A percentile compares a stretch with the other conserved stretches of the same genome.
Evolutionary conservation across 2,888 invertebrate genomes (phyloP).

Genomic region (Tachina fera): DNA sequence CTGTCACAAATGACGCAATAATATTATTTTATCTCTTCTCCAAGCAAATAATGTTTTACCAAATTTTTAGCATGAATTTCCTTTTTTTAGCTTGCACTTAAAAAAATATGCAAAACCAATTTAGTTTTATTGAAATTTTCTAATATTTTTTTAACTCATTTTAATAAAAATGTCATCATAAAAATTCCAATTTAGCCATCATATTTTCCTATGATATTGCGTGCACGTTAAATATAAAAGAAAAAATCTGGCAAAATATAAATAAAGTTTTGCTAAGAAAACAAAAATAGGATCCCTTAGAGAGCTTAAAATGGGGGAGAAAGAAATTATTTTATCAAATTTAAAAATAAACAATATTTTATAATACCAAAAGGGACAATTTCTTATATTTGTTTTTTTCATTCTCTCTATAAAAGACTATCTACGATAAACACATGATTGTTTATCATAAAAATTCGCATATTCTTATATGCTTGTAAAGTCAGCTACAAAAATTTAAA

Average conservation of each 20-base stretch:
- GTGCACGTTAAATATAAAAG: constrained; percentile 8
- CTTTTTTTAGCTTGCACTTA: constrained; percentile 20
- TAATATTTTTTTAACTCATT: constrained; percentile 51
- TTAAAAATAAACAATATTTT: constrained; percentile 18
- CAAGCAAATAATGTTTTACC: constrained; percentile 4
- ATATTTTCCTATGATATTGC: constrained; percentile 34
- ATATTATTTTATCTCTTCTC: constrained; percentile 16
- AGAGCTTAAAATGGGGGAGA: constrained; percentile 23
- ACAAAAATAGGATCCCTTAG: constrained; percentile 14
- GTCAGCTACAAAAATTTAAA: constrained; percentile 9
- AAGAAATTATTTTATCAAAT: constrained; percentile 40
- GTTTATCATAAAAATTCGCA: constrained; percentile 59
- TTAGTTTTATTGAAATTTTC: constrained; percentile 68
- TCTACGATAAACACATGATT: constrained; percentile 57
- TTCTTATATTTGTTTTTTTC: constrained; percentile 23
- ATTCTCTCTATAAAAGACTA: constrained; percentile 24
- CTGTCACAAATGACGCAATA: not conserved
- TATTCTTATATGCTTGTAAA: constrained; percentile 37
- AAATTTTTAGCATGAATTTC: not conserved
- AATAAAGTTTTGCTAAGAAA: not conserved
- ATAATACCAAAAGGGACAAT: constrained; percentile 62
- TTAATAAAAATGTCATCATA: constrained; percentile 71
- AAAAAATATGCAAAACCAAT: constrained; percentile 60
- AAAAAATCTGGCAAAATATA: not conserved
- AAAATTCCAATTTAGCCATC: constrained; percentile 65